These are phyloP conservation scores for Callimico goeldii DNA, from an alignment of 2,797 vertebrate genomes.

Conservation along the genomic window DNA sequence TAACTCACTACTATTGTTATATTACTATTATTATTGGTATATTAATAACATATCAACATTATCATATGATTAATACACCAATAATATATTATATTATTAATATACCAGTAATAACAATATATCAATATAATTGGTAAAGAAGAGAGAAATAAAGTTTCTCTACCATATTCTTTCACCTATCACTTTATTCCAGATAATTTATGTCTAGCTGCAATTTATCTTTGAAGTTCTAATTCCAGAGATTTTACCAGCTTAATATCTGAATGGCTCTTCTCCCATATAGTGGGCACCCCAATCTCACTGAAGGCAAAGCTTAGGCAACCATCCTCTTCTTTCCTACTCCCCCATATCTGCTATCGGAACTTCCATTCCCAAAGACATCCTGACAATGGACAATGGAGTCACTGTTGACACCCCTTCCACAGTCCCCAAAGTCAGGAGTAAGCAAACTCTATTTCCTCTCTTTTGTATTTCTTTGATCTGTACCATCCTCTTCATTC, in stretches of 20 bases:
- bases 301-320: background rate
- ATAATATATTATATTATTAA: too few relatives aligned
- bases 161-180: background rate
- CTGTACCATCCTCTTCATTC: background rate
- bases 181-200: background rate
- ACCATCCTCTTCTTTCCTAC: background rate
- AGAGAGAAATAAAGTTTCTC: background rate
- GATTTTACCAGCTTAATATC: background rate
- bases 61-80: background rate
- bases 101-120: background rate
- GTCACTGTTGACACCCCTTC: background rate
- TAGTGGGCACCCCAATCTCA: background rate
- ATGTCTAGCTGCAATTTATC: background rate
- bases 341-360: background rate
- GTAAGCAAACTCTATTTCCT: background rate
- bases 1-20: background rate
- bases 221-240: background rate
- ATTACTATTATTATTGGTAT: background rate
- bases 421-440: background rate
- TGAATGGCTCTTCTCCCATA: background rate
- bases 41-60: background rate
- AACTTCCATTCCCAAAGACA: background rate
- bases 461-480: constrained; percentile 10
- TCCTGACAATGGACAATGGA: background rate
- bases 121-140: background rate